Evolutionary conservation across 2,888 invertebrate genomes (phyloP).

Genomic region (Eupithecia dodoneata): DNA sequence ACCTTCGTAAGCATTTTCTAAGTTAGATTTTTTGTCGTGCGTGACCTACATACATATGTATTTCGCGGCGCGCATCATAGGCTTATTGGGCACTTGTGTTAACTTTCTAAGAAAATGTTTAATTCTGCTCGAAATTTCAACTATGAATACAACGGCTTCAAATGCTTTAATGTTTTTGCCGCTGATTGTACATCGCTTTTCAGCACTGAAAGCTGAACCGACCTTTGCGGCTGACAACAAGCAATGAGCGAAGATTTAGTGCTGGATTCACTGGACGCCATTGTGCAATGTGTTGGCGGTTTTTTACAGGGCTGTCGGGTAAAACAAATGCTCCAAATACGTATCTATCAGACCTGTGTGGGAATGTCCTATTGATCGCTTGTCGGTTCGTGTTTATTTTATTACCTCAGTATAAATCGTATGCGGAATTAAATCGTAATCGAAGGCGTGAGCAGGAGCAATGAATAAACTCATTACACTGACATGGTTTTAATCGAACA

Average conservation of each 20-base stretch:
- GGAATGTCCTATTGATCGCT: background rate
- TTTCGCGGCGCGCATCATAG: background rate
- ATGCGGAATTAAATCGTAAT: too few species aligned
- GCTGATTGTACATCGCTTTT: background rate
- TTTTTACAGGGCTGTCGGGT: conserved; percentile 25
- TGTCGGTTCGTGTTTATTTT: background rate
- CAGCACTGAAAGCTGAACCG: conserved; percentile 34
- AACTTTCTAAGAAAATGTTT: background rate
- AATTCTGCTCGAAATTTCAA: background rate
- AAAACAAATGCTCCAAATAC: conserved; percentile 3
- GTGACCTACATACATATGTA: too few species aligned
- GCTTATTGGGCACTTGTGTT: background rate
- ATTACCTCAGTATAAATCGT: background rate
- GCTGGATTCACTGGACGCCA: conserved; percentile 39
- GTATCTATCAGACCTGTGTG: background rate
- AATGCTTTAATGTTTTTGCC: background rate
- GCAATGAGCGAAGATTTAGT: conserved; percentile 55
- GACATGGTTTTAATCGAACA: background rate
- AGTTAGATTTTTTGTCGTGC: background rate
- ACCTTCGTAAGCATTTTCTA: too few species aligned
- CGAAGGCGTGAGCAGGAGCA: background rate
- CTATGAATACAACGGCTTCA: background rate
- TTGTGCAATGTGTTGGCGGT: conserved; percentile 31
- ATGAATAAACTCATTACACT: background rate
- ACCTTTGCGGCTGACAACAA: conserved; percentile 57